phyloP scores from a whole-genome alignment of 2,888 invertebrate species.

The Cephus sareptanus region DNA sequence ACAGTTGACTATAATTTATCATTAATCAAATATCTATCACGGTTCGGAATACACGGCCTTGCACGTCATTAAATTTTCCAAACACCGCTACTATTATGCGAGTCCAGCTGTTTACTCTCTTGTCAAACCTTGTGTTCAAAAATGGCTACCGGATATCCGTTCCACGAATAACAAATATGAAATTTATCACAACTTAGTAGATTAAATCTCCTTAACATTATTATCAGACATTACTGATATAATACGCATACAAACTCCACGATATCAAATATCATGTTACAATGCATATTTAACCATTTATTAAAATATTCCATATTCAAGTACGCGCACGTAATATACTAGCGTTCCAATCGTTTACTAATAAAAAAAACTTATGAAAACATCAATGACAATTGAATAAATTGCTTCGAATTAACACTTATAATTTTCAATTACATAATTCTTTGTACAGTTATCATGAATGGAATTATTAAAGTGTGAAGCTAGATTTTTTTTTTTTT shows the following conservation, averaged over 20 bases:
- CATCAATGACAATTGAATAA: background rate
- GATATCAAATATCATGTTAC: background rate
- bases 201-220: background rate
- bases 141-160: background rate
- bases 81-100: background rate
- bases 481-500: too few species aligned
- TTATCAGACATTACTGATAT: background rate
- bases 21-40: slow-evolving; percentile 32
- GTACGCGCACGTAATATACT: background rate
- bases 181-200: background rate
- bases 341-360: background rate
- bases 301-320: background rate
- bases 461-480: background rate
- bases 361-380: background rate
- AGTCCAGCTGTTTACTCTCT: slow-evolving; percentile 14
- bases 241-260: background rate
- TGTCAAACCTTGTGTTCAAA: background rate
- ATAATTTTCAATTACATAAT: background rate
- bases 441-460: background rate
- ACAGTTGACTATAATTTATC: slow-evolving; percentile 28
- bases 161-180: background rate
- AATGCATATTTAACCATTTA: background rate
- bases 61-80: background rate
- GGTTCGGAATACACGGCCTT: slow-evolving; percentile 11
- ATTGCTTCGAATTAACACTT: background rate